Base-by-base conservation (phyloP, 1,140 invertebrate species). In the Colletes latitarsis region DNA sequence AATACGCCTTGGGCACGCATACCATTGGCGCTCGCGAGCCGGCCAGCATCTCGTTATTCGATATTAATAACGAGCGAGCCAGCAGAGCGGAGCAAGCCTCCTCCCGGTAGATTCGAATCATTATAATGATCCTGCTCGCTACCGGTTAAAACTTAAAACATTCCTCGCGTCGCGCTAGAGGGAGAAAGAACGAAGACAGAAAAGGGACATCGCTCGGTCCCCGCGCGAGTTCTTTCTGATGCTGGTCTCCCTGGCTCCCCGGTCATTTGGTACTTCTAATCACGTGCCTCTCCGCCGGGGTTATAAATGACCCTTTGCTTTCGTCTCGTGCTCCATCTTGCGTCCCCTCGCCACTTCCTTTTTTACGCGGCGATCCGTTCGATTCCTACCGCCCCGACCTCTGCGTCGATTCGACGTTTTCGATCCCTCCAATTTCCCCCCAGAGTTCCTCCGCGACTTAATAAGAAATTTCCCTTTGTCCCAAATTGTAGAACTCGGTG, bases 41-140 rank as follows among this genome's bases (percentile, higher is more conserved):
- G 30, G 52, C 72, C 83, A 86, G 89, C 89, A 89, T 88, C 90
- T 92, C 88, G 91, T 91, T 92, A 92, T 91, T 92, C 87, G 89
- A 91, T 92, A 92, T 92, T 92, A 92, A 92, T 92, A 91, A 92
- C 88, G 85, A 91, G 89, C 82, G 52, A 75, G 70, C 41, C 77
- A 69, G 64, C 77, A 55, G 69, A 81, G 78, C 84, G 64, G 19
- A 82, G 79, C 52, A 15, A 62, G 52, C 52, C 57, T 14, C 72
- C 60, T 53, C 67, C 52, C 67, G 62, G 82, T 85, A 90, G 90
- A 91, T 91, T 89, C 86, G 89, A 91, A 91, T 90, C 92, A 89
- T 92, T 92, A 92, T 92, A 91, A 92, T 88, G 90, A 89, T 90
- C 88, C 86, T 85, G 86, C 89, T 89, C 89, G 91, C 91, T 89